phyloP scores from a whole-genome alignment of 2,888 invertebrate species.

The Rhagophthalmus giganteus region DNA sequence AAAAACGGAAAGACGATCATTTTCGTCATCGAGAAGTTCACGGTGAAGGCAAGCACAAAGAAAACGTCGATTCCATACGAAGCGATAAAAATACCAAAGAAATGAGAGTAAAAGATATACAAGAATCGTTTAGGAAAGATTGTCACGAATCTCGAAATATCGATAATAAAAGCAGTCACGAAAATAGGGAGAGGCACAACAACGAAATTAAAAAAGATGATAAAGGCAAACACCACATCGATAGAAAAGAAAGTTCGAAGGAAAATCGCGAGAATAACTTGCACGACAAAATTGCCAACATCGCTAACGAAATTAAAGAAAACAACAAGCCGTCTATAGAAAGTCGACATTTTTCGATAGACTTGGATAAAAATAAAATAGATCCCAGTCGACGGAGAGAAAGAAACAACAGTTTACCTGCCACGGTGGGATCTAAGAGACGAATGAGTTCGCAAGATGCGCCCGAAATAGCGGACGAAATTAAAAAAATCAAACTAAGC shows the following conservation, averaged over 20 bases:
- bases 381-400: conserved; percentile 61
- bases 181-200: conserved; percentile 47
- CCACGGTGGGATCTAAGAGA: conserved; percentile 70
- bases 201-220: conserved; percentile 39
- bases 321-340: conserved; percentile 47
- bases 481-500: conserved; percentile 65
- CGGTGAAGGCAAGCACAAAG: conserved; percentile 49
- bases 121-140: conserved; percentile 34
- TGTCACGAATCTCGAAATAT: conserved; percentile 37
- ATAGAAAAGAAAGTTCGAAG: conserved; percentile 53
- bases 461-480: conserved; percentile 60
- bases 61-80: conserved; percentile 46
- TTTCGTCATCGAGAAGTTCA: conserved; percentile 59
- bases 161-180: conserved; percentile 52
- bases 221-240: conserved; percentile 48
- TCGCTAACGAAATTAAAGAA: conserved; percentile 42
- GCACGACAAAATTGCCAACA: conserved; percentile 56
- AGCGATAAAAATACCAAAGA: conserved; percentile 54
- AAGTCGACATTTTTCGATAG: conserved; percentile 57
- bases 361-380: conserved; percentile 54
- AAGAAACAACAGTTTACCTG: conserved; percentile 65
- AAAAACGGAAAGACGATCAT: conserved; percentile 58
- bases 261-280: conserved; percentile 59
- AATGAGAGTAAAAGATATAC: conserved; percentile 53
- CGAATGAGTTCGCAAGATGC: conserved; percentile 79